Evolutionary conservation across 2,113 vertebrate species (phyloP).

Genomic region (Hystrix cristata): DNA sequence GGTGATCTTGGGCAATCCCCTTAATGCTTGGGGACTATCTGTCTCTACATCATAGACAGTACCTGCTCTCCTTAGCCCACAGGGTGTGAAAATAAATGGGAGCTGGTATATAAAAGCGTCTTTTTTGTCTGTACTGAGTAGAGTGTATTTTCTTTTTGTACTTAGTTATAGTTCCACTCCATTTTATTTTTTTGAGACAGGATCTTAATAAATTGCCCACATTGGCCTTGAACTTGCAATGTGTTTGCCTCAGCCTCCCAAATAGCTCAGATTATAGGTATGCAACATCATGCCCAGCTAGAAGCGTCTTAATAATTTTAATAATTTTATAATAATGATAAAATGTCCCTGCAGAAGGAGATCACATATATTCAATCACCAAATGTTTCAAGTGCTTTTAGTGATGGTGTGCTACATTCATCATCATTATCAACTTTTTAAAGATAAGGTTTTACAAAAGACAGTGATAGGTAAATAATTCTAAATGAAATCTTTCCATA

Average conservation of each 20-base stretch:
- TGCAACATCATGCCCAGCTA: no score
- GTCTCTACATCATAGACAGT: neutral
- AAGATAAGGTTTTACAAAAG: slow-evolving; percentile 18
- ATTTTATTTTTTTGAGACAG: neutral
- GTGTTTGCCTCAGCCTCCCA: no score
- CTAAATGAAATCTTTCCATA: neutral
- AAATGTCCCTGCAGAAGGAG: slow-evolving; percentile 33
- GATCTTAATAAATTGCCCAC: neutral
- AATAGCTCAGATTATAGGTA: no score
- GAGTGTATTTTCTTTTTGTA: neutral
- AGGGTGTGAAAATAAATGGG: neutral
- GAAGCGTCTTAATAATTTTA: no score
- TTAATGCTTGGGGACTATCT: neutral
- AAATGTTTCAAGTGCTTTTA: slow-evolving; percentile 37
- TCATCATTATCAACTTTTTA: neutral
- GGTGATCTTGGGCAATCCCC: neutral
- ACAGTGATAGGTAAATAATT: slow-evolving; percentile 12
- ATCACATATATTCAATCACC: neutral
- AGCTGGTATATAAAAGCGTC: neutral
- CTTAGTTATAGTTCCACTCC: neutral
- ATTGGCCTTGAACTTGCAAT: neutral
- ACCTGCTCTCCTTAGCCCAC: neutral
- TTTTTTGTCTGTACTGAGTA: neutral
- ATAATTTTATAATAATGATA: neutral
- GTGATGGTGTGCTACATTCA: neutral